A percentile compares a stretch with the other conserved stretches of the same genome.
Conservation (phyloP, 2,113 vertebrate species). For the Lutjanus erythropterus region DNA sequence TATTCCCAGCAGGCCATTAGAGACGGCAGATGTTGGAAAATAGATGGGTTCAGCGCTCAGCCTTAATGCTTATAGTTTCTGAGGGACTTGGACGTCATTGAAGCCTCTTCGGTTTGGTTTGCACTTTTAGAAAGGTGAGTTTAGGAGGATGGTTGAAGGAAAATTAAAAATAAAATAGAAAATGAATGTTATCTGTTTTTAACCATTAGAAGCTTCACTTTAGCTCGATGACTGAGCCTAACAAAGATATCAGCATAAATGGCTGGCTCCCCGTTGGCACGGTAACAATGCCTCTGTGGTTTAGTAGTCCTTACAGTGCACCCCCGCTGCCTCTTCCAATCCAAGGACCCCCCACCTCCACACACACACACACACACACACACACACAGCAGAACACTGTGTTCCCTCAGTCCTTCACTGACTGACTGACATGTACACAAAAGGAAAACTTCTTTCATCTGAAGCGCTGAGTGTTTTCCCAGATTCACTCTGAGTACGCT, state of each 20-base stretch:
- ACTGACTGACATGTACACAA: slow-evolving; percentile 70
- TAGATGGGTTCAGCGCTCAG: slow-evolving; percentile 9
- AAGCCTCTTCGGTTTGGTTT: slow-evolving; percentile 28
- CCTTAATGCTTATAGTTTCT: slow-evolving; percentile 25
- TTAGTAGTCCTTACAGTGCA: slow-evolving; percentile 65
- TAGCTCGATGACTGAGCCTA: not conserved
- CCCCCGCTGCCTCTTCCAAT: slow-evolving; percentile 57
- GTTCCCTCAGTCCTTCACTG: slow-evolving; percentile 53
- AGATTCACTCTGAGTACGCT: slow-evolving; percentile 29
- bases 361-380: slow-evolving; percentile 30
- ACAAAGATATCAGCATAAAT: slow-evolving; percentile 61
- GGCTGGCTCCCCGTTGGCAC: slow-evolving; percentile 48
- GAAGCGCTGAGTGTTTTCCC: slow-evolving; percentile 48
- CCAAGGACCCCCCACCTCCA: slow-evolving; percentile 31
- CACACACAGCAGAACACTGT: slow-evolving; percentile 54
- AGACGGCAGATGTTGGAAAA: slow-evolving; percentile 68
- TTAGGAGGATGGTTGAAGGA: not conserved
- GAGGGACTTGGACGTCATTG: slow-evolving; percentile 35
- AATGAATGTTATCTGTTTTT: not conserved
- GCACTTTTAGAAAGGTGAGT: slow-evolving; percentile 1
- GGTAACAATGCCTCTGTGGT: slow-evolving; percentile 60
- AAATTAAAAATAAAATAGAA: not conserved
- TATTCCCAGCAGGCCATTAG: slow-evolving; percentile 55
- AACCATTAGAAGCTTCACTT: not conserved
- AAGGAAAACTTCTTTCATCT: slow-evolving; percentile 67